Evolutionary conservation across 2,888 invertebrate species (phyloP), one percentile per base, ranked within the genome.

Genomic region (Lacanobia wlatinum): DNA sequence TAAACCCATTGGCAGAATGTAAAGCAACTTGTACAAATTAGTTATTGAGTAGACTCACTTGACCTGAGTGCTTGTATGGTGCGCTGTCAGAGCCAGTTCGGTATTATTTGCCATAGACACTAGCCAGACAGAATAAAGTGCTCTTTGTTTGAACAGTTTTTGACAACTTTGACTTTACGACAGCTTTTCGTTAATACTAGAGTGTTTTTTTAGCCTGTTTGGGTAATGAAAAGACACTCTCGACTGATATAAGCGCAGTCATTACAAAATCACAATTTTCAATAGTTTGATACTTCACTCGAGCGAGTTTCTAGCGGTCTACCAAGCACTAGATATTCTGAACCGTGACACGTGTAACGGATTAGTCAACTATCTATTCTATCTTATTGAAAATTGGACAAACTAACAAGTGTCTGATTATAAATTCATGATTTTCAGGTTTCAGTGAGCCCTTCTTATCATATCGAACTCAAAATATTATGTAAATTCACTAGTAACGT

Each of bases 401-500:
- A 21, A 53, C 34, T 53, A 50, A 18, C 46, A 59, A 52, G 50
- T 65, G 56, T 6, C 12, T 34, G 18, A n/a, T 8, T 12, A 48
- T n/a, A 55, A 52, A 28, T 50, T 43, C n/a, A 43, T 34, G 7
- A 21, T 14, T 40, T 21, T 12, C 18, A 75, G n/a, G 7, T 43
- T 46, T 40, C 23, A 52, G 21, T 5, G 9, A 50, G 28, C 10
- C 18, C 16, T 75, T 60, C 50, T 28, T 28, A 52, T 23, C 77
- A 52, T 52, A 2, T 58, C 16, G 3, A 46, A 50, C 38, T 61
- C 14, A 34, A 78, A 71, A 58, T 56, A 69, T 59, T 76, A 61
- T 69, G 77, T 78, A 71, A 52, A 78, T 62, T 12, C 23, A 23
- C 50, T 43, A 28, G 52, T n/a, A 62, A 38, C 59, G 59, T 73